Percentiles rank a stretch among this genome's conserved stretches.
phyloP scores from a whole-genome alignment of 2,797 vertebrate species.

The Furcifer pardalis region DNA sequence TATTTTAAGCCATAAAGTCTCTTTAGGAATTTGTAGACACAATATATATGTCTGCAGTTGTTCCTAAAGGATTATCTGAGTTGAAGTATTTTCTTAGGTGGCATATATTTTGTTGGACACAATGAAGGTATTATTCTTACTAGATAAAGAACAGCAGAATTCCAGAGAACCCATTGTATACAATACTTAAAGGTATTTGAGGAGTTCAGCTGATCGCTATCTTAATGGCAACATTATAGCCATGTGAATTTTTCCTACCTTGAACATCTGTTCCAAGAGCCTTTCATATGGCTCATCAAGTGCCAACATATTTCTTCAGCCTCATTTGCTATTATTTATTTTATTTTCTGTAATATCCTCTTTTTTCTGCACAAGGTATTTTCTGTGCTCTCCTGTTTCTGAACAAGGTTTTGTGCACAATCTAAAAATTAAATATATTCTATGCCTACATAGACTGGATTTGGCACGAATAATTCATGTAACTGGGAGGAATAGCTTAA shows the following conservation, averaged over 20 bases:
- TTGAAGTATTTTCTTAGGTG: conserved; percentile 66
- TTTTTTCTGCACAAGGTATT: background rate
- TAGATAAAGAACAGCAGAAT: conserved; percentile 62
- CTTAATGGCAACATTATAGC: conserved; percentile 46
- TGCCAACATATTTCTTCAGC: background rate
- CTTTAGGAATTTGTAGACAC: conserved; percentile 65
- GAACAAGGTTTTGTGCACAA: background rate
- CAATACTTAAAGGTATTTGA: conserved; percentile 37
- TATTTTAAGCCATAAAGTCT: conserved; percentile 60
- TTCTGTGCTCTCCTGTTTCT: background rate
- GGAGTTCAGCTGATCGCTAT: conserved; percentile 44
- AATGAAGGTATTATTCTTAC: conserved; percentile 69
- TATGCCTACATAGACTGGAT: background rate
- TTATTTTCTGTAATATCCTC: background rate
- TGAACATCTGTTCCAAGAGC: background rate
- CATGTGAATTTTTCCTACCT: conserved; percentile 32
- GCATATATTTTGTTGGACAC: conserved; percentile 58
- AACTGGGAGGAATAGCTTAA: background rate
- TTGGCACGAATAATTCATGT: background rate
- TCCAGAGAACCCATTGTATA: conserved; percentile 56
- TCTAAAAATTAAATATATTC: background rate
- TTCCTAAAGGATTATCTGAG: conserved; percentile 61
- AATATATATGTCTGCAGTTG: conserved; percentile 57
- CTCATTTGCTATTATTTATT: conserved; percentile 16
- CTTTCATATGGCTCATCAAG: conserved; percentile 7